Evolutionary conservation across 2,888 invertebrate species (phyloP).

Genomic region (Opisthograptis luteolata): DNA sequence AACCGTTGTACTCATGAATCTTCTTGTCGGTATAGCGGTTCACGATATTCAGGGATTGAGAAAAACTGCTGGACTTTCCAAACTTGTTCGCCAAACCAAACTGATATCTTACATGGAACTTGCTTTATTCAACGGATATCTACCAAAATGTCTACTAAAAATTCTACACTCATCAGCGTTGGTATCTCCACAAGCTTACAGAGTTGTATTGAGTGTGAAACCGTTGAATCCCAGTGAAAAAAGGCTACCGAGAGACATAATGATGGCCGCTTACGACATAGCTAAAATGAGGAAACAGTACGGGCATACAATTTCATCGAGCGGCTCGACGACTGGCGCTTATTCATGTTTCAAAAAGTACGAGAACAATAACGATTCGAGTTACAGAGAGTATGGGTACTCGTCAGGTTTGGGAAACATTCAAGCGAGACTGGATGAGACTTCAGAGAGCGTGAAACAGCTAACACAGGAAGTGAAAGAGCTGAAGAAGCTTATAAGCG

Average conservation of each 20-base stretch:
- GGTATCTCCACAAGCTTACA: constrained; percentile 91
- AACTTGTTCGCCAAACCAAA: constrained; percentile 93
- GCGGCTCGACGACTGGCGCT: constrained; percentile 86
- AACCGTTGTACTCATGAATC: constrained; percentile 93
- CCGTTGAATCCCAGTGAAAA: constrained; percentile 93
- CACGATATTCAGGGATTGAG: constrained; percentile 94
- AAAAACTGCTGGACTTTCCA: constrained; percentile 93
- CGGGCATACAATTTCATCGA: constrained; percentile 87
- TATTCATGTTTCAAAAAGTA: constrained; percentile 87
- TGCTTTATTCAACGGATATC: constrained; percentile 90
- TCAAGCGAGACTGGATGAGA: constrained; percentile 87
- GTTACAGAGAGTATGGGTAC: constrained; percentile 82
- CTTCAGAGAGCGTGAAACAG: constrained; percentile 86
- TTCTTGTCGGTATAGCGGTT: constrained; percentile 93
- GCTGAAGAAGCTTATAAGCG: constrained; percentile 84
- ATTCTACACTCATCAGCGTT: constrained; percentile 90
- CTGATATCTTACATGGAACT: constrained; percentile 94
- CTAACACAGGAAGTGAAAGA: constrained; percentile 88
- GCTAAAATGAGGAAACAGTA: constrained; percentile 89
- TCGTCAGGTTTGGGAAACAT: constrained; percentile 84
- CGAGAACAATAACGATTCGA: constrained; percentile 84
- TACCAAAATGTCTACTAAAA: constrained; percentile 90
- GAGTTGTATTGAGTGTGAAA: constrained; percentile 92
- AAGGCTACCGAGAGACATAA: constrained; percentile 90
- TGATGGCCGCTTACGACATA: constrained; percentile 92